These are phyloP conservation scores for Falco concolor DNA, from an alignment of 2,797 vertebrate species.

Conservation along the genomic window DNA sequence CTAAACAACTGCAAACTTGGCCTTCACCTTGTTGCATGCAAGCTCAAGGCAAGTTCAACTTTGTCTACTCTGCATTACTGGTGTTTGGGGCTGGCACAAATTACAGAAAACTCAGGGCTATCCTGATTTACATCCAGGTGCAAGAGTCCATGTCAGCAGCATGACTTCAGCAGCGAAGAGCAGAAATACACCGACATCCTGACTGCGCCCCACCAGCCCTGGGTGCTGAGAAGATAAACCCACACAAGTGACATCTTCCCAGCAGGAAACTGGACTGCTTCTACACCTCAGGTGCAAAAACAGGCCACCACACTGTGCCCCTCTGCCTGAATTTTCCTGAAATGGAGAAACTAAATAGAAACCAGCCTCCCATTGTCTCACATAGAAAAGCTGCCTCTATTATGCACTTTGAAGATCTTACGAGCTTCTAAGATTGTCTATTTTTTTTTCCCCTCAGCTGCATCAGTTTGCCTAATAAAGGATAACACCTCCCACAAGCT, in stretches of 20 bases:
- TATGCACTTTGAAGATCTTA: background rate
- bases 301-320: background rate
- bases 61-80: background rate
- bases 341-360: background rate
- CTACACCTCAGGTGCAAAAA: background rate
- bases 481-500: background rate
- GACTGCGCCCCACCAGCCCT: background rate
- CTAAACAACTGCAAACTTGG: background rate
- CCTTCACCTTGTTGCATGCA: background rate
- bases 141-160: background rate
- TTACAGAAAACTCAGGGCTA: background rate
- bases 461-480: background rate
- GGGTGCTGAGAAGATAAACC: background rate
- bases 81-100: background rate
- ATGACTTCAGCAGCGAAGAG: background rate
- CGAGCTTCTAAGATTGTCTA: background rate
- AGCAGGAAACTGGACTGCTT: background rate
- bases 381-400: background rate
- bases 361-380: background rate
- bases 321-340: background rate
- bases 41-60: background rate
- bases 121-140: background rate
- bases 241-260: background rate
- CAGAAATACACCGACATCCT: background rate
- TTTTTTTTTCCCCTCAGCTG: rapidly evolving